Evolutionary conservation across 2,797 vertebrate species (phyloP).

Genomic region (Toxotes lorentzi): DNA sequence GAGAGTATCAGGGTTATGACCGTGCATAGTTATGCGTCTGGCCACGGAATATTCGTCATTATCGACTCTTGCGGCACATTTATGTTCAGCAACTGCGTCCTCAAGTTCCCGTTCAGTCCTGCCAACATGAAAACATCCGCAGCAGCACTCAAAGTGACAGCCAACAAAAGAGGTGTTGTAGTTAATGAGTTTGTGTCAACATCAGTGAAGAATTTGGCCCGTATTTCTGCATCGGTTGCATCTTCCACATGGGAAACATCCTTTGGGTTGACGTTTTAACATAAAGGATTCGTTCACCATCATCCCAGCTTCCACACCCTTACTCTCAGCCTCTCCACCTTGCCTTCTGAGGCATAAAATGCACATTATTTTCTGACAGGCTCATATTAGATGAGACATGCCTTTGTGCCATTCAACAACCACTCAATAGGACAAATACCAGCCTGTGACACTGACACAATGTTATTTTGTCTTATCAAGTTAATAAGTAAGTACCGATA

Average conservation of each 20-base stretch:
- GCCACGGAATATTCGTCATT: background rate
- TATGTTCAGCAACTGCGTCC: background rate
- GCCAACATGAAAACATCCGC: background rate
- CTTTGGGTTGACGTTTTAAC: background rate
- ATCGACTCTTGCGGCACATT: background rate
- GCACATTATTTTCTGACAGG: background rate
- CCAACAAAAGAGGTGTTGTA: background rate
- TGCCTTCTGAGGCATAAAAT: background rate
- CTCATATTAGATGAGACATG: background rate
- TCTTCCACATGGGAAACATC: background rate
- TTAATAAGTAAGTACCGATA: background rate
- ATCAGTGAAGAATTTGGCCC: background rate
- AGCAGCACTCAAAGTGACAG: background rate
- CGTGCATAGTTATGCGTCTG: background rate
- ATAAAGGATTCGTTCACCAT: too few species aligned
- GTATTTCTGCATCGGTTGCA: background rate
- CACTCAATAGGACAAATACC: constrained; percentile 10
- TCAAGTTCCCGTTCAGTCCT: background rate
- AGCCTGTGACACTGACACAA: background rate
- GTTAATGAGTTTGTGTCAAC: background rate
- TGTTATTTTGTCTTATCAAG: constrained; percentile 1
- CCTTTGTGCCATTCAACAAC: background rate
- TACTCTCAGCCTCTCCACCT: too few species aligned
- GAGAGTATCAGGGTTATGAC: background rate
- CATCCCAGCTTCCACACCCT: background rate